Evolutionary conservation across 2,113 vertebrate species (phyloP).

Genomic region (Istiophorus platypterus): DNA sequence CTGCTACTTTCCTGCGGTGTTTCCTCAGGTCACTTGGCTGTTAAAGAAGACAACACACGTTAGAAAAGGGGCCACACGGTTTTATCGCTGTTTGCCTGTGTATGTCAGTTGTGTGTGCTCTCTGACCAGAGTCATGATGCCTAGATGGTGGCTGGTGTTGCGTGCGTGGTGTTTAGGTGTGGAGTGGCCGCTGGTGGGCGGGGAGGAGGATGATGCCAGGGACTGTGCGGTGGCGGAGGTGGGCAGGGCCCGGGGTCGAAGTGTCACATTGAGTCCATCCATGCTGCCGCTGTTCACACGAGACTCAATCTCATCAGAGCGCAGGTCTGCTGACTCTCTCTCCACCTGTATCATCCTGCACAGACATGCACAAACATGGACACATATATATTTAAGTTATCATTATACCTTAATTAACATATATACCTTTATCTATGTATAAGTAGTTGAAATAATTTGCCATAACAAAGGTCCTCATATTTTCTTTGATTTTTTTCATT

Average conservation of each 20-base stretch:
- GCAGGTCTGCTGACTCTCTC: constrained; percentile 93
- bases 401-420: not conserved
- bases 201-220: constrained; percentile 91
- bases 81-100: not conserved
- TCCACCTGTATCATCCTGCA: constrained; percentile 98
- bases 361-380: not conserved
- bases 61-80: not conserved
- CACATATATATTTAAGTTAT: not conserved
- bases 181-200: constrained; percentile 91
- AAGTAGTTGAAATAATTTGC: not conserved
- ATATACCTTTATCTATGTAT: not conserved
- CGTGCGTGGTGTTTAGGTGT: constrained; percentile 91
- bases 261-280: constrained; percentile 93
- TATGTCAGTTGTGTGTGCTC: not conserved
- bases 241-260: constrained; percentile 91
- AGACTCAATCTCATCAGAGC: constrained; percentile 92
- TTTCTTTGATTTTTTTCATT: not conserved
- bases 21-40: constrained; percentile 98
- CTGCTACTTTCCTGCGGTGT: constrained; percentile 95
- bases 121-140: constrained; percentile 97
- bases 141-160: constrained; percentile 93
- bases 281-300: constrained; percentile 94
- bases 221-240: constrained; percentile 94
- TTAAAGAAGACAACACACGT: constrained; percentile 57
- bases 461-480: not conserved